Evolutionary conservation across 1,140 invertebrate species (phyloP).

Genomic region (Elymnias hypermnestra): DNA sequence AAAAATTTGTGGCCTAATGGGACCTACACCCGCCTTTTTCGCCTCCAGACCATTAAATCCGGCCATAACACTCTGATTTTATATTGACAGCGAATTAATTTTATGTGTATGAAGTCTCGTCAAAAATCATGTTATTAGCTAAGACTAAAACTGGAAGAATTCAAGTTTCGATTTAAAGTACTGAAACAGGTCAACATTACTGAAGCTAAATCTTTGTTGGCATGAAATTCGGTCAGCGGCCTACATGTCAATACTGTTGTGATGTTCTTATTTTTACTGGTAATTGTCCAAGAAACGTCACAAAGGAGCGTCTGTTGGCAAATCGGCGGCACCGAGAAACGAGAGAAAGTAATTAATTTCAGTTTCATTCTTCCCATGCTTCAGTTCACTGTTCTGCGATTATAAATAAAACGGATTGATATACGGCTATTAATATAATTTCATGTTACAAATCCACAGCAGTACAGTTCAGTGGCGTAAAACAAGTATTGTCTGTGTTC

Average conservation of each 20-base stretch:
- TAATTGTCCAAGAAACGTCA: slow-evolving; percentile 68
- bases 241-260: slow-evolving; percentile 61
- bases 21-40: too few species aligned
- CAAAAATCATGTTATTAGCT: too few species aligned
- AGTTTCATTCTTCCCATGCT: slow-evolving; percentile 51
- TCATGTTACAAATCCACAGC: slow-evolving; percentile 24
- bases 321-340: slow-evolving; percentile 31
- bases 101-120: too few species aligned
- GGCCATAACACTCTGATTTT: too few species aligned
- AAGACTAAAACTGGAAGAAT: too few species aligned
- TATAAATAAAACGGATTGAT: slow-evolving; percentile 44
- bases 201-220: slow-evolving; percentile 54
- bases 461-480: slow-evolving; percentile 13
- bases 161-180: background rate
- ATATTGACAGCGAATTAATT: too few species aligned
- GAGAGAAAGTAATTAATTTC: slow-evolving; percentile 61
- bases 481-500: background rate
- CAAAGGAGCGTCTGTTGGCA: slow-evolving; percentile 29
- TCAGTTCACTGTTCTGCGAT: slow-evolving; percentile 43
- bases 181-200: slow-evolving; percentile 32
- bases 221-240: slow-evolving; percentile 60
- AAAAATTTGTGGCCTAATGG: too few species aligned
- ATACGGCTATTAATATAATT: slow-evolving; percentile 41
- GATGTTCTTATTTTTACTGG: slow-evolving; percentile 64
- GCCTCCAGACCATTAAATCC: too few species aligned